Conservation (phyloP, 2,888 invertebrate genomes). For the Lycophotia porphyrea region DNA sequence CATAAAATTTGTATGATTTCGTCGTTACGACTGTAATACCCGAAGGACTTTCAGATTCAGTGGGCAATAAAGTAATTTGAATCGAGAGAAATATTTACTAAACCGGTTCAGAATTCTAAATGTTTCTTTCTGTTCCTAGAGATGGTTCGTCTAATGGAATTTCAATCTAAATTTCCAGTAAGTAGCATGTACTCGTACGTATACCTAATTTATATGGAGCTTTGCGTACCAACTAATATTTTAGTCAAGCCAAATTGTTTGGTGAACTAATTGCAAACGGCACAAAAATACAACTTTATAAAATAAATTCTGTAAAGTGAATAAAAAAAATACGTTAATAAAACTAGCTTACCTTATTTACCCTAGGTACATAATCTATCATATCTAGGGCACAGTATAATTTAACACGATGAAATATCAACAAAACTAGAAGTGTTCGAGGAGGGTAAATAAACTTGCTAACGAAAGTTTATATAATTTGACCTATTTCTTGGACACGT, state of each 20-base stretch:
- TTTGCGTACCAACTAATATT: neutral
- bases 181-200: neutral
- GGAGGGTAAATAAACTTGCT: constrained; percentile 21
- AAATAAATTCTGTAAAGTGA: neutral
- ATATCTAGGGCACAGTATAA: neutral
- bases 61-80: constrained; percentile 13
- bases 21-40: constrained; percentile 15
- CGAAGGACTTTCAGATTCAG: constrained; percentile 24
- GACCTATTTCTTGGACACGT: constrained; percentile 41
- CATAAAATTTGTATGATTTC: constrained; percentile 49
- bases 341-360: neutral
- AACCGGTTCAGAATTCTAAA: neutral
- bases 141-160: neutral
- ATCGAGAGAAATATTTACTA: constrained; percentile 7
- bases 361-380: neutral
- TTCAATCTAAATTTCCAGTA: neutral
- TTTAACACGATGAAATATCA: constrained; percentile 7
- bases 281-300: neutral
- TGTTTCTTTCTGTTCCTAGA: neutral
- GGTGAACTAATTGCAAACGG: neutral
- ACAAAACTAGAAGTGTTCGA: constrained; percentile 8
- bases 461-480: constrained; percentile 37
- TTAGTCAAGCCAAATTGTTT: neutral
- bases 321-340: neutral
- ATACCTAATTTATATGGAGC: neutral